Base-by-base conservation (phyloP, 1,140 invertebrate species). In the Bombus confusus region DNA sequence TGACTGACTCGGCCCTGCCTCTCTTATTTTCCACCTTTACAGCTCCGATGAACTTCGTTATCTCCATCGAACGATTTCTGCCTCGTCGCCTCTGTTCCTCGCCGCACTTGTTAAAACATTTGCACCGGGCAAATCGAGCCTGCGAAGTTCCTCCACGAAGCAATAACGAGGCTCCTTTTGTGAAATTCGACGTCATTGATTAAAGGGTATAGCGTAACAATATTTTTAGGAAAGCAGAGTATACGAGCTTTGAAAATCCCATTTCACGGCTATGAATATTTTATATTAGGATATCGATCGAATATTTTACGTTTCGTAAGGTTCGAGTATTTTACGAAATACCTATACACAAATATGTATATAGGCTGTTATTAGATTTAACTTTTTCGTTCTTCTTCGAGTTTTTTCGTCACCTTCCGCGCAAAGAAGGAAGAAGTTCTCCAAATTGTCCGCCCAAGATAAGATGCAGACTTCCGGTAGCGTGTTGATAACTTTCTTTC, bases 51-150 rank as follows among this genome's bases (percentile, higher is more conserved):
- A 52, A 79, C 76, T 62, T 84, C 39, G 39, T 84, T 84, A 84
- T 37, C 72, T 47, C 76, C 82, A 25, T 71, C 64, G 31, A 28
- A 47, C 64, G 28, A 79, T 52, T 52, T 69, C 31, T 62, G 28
- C 5, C 1, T 10, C n/a, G 81, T 34, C 64, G 47, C 18, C 62
- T 77, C 47, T 43, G 52, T 57, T 78, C 25, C 37, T 18, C 22
- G 0, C 37, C 18, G 43, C 43, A 68, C 75, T 84, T 71, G 81
- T 79, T 84, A 43, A 79, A 72, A 84, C 39, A 79, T 79, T 79
- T 79, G n/a, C 75, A 41, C 22, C 75, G 76, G 52, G n/a, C 28
- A 68, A 62, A 47, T 84, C 47, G 37, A 69, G 22, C 22, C n/a
- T 1, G 47, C 22, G 9, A 71, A 78, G 22, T 43, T 71, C 28